These are phyloP conservation scores for Solenopsis invicta DNA, from an alignment of 1,140 invertebrate species.

Conservation along the genomic window DNA sequence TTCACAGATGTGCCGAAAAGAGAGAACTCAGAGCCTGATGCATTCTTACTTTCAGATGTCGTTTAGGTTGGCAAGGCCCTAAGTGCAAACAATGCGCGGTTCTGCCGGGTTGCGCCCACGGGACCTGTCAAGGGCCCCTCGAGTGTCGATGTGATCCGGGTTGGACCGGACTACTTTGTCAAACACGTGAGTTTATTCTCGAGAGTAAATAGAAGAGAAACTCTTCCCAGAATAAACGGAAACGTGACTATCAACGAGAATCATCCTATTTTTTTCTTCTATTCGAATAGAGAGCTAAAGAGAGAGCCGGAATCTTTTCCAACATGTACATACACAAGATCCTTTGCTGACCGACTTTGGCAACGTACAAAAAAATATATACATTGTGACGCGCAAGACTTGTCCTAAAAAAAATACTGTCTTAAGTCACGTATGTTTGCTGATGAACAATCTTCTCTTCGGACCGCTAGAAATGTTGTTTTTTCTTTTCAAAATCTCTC, in stretches of 20 bases:
- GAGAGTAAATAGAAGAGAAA: constrained; percentile 26
- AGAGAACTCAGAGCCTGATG: background rate
- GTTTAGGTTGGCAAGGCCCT: constrained; percentile 93
- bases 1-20: background rate
- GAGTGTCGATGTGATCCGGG: constrained; percentile 95
- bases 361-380: constrained; percentile 31
- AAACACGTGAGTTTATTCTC: constrained; percentile 91
- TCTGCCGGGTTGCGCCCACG: constrained; percentile 93
- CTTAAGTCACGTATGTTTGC: constrained; percentile 13
- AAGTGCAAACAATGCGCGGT: constrained; percentile 93
- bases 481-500: background rate
- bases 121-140: constrained; percentile 93
- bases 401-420: background rate
- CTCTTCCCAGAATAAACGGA: constrained; percentile 38
- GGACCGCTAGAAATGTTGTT: background rate
- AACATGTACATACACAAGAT: background rate
- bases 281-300: background rate
- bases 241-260: constrained; percentile 25
- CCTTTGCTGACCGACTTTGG: constrained; percentile 6
- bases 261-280: constrained; percentile 29
- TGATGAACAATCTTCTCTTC: constrained; percentile 13
- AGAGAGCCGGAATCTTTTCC: background rate
- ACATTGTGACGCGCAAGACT: background rate
- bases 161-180: constrained; percentile 95
- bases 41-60: constrained; percentile 88